These are phyloP conservation scores for Koerneria pararmatus DNA, from an alignment of 2,888 invertebrate species.

Conservation along the genomic window DNA sequence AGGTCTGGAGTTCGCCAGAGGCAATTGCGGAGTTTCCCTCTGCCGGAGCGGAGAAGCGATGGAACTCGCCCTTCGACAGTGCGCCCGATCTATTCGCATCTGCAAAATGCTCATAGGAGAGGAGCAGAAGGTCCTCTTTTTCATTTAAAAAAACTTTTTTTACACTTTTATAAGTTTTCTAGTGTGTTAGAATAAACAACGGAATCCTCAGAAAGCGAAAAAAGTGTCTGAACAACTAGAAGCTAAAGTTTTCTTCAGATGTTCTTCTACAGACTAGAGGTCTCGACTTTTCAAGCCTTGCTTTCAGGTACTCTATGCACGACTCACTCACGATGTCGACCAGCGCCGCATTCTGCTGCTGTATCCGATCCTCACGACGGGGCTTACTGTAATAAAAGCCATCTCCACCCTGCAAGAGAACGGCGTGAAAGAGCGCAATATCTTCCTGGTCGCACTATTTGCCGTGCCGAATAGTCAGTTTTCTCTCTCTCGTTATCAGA, in stretches of 20 bases:
- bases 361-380: slow-evolving; percentile 93
- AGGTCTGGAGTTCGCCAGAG: slow-evolving; percentile 89
- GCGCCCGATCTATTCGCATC: slow-evolving; percentile 94
- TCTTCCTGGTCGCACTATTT: slow-evolving; percentile 93
- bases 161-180: not conserved
- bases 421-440: slow-evolving; percentile 85
- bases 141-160: not conserved
- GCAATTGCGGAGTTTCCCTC: slow-evolving; percentile 97
- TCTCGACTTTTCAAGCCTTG: slow-evolving; percentile 27
- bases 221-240: too few species aligned
- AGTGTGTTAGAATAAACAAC: not conserved
- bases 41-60: slow-evolving; percentile 83
- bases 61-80: slow-evolving; percentile 80
- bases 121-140: slow-evolving; percentile 15
- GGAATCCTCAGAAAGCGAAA: too few species aligned
- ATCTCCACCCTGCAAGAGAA: slow-evolving; percentile 71
- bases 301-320: slow-evolving; percentile 85
- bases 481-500: not conserved
- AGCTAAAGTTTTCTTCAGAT: not conserved
- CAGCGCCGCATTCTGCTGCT: slow-evolving; percentile 83
- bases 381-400: slow-evolving; percentile 38
- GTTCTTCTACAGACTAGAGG: too few species aligned
- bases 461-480: slow-evolving; percentile 75
- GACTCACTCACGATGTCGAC: slow-evolving; percentile 91
- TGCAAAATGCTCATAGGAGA: slow-evolving; percentile 87